Conservation (phyloP, 2,797 vertebrate species). For the Brachymystax lenok region DNA sequence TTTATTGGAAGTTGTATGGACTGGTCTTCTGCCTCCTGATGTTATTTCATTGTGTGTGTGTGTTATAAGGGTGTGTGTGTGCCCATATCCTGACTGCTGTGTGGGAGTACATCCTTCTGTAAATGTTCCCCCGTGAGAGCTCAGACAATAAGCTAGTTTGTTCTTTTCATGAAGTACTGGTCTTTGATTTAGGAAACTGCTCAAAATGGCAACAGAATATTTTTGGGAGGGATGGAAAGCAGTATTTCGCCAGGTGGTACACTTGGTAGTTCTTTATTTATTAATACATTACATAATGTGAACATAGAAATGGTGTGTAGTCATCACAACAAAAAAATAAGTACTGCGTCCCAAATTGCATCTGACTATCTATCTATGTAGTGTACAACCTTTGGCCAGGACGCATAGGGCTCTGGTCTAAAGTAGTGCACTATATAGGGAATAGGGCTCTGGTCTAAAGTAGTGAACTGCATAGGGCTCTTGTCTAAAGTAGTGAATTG, state of each 20-base stretch:
- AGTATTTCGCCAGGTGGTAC: background rate
- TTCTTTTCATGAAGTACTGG: background rate
- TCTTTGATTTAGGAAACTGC: background rate
- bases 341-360: background rate
- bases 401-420: too few relatives aligned
- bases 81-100: background rate
- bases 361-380: background rate
- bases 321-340: too few relatives aligned
- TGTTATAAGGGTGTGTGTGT: background rate
- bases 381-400: background rate
- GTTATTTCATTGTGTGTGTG: background rate
- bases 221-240: background rate
- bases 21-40: conserved; percentile 31
- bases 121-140: conserved; percentile 7
- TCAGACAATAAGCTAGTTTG: background rate
- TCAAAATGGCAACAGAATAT: too few relatives aligned
- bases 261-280: background rate
- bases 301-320: background rate
- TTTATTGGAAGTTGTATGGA: conserved; percentile 37
- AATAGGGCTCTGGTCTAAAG: conserved; percentile 3
- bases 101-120: conserved; percentile 37
- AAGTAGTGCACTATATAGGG: conserved; percentile 13
- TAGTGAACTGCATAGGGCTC: background rate
- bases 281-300: background rate
- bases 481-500: background rate